Conservation (phyloP, 2,113 vertebrate genomes). For the Crypturellus undulatus region DNA sequence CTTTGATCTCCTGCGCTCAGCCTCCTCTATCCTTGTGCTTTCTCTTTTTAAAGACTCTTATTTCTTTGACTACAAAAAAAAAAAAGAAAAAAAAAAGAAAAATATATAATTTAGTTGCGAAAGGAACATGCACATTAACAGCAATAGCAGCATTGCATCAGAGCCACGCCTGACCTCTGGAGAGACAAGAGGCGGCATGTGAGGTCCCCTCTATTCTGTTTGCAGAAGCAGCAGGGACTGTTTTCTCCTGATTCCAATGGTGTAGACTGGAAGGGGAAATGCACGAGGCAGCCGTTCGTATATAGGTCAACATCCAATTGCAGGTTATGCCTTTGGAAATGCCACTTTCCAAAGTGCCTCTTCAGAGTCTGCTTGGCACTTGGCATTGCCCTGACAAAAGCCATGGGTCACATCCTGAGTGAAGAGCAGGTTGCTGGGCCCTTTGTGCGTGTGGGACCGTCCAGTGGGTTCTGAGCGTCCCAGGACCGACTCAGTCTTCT, state of each 20-base stretch:
- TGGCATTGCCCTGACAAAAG: rapidly evolving
- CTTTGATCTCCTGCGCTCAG: background rate
- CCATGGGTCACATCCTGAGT: background rate
- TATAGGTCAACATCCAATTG: background rate
- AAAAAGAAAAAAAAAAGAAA: background rate
- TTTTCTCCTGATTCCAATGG: rapidly evolving
- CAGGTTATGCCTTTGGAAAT: background rate
- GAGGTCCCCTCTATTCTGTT: background rate
- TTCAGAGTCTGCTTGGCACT: background rate
- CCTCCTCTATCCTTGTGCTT: background rate
- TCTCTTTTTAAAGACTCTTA: background rate
- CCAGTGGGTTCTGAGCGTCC: background rate
- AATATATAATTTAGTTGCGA: background rate
- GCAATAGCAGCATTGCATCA: background rate
- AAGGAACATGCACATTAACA: background rate
- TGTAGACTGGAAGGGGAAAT: rapidly evolving
- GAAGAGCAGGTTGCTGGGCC: background rate
- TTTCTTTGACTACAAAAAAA: conserved; percentile 1
- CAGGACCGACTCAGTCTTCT: background rate
- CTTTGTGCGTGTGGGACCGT: background rate
- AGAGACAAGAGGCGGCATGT: background rate
- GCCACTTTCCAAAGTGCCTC: background rate
- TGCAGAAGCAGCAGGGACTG: rapidly evolving
- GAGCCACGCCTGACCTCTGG: rapidly evolving
- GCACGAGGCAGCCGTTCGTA: background rate